Conservation (phyloP, 2,888 invertebrate genomes). For the Cephus nigrinus region DNA sequence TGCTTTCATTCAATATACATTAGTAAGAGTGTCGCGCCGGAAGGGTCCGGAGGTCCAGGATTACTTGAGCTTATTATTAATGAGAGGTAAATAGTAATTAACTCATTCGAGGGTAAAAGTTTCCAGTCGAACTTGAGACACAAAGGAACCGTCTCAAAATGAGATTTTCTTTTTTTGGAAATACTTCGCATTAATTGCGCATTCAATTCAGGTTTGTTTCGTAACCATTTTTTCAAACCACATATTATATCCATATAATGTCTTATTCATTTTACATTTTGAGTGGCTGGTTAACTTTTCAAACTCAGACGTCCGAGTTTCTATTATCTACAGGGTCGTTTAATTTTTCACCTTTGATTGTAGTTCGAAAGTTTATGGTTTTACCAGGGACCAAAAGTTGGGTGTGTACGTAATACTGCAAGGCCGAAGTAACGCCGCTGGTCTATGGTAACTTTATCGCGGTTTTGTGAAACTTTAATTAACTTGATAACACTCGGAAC, state of each 20-base stretch:
- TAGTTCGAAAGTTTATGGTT: background rate
- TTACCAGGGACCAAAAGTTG: background rate
- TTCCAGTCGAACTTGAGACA: background rate
- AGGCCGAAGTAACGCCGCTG: background rate
- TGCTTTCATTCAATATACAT: constrained; percentile 1
- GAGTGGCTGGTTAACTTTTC: background rate
- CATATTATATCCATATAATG: background rate
- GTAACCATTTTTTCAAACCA: background rate
- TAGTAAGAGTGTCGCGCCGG: background rate
- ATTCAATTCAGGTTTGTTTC: too few species aligned
- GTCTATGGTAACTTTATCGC: background rate
- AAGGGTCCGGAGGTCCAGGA: background rate
- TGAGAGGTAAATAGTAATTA: background rate
- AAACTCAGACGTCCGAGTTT: background rate
- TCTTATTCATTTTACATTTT: background rate
- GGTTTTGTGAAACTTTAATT: background rate
- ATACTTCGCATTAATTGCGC: too few species aligned
- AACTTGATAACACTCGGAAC: too few species aligned
- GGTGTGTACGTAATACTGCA: background rate
- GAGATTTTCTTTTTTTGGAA: background rate
- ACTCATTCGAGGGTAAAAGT: background rate
- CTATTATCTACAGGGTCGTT: background rate
- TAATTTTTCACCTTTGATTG: background rate
- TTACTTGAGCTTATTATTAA: background rate
- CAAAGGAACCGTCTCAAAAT: background rate